Conservation (phyloP, 2,797 vertebrate species). For the Diplodus puntazzo region DNA sequence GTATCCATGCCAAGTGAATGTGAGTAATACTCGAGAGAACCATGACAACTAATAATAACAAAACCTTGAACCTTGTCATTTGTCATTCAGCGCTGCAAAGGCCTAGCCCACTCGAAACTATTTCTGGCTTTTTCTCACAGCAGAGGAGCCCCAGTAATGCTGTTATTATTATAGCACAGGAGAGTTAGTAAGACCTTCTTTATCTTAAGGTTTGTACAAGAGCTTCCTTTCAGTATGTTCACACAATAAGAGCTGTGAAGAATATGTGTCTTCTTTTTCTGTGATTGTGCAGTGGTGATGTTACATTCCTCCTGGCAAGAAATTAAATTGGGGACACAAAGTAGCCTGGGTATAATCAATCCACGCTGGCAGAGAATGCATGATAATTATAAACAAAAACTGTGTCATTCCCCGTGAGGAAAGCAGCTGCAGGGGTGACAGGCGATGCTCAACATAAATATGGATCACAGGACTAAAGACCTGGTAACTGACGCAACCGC, state of each 20-base stretch:
- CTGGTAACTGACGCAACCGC: slow-evolving; percentile 61
- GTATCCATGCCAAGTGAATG: slow-evolving; percentile 55
- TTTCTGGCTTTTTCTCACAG: slow-evolving; percentile 62
- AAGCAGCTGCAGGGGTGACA: slow-evolving; percentile 75
- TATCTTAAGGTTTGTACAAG: slow-evolving; percentile 56
- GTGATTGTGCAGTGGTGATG: slow-evolving; percentile 28
- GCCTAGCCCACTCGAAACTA: slow-evolving; percentile 62
- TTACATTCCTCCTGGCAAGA: slow-evolving; percentile 66
- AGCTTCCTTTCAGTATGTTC: slow-evolving; percentile 44
- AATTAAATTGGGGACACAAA: slow-evolving; percentile 71
- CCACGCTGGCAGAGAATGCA: slow-evolving; percentile 70
- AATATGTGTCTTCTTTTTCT: slow-evolving; percentile 45
- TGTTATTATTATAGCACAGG: slow-evolving; percentile 59
- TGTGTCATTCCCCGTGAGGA: slow-evolving; percentile 74
- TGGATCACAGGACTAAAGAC: slow-evolving; percentile 75
- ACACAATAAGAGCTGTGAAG: background rate
- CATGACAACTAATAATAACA: slow-evolving; percentile 61
- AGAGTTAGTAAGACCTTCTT: slow-evolving; percentile 50
- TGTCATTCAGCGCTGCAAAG: slow-evolving; percentile 57
- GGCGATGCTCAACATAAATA: slow-evolving; percentile 76
- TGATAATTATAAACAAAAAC: slow-evolving; percentile 81
- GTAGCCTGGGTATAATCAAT: slow-evolving; percentile 75
- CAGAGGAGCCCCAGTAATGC: slow-evolving; percentile 40
- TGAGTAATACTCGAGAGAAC: slow-evolving; percentile 59
- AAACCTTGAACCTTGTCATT: slow-evolving; percentile 62